Conservation (phyloP, 2,797 vertebrate genomes). For the Nyctalus aviator region DNA sequence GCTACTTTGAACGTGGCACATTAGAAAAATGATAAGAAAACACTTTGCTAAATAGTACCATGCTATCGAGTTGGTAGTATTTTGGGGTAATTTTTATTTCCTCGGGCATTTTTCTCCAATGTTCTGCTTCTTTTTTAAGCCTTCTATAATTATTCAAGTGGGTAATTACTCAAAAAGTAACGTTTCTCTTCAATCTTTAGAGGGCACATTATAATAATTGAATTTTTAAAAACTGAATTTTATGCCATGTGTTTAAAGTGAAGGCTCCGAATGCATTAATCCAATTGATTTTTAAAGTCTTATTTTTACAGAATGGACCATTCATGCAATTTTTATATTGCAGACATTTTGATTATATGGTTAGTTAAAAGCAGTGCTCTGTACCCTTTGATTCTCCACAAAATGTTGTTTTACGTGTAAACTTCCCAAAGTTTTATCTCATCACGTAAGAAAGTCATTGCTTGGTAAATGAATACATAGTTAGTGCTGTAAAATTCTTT, state of each 20-base stretch:
- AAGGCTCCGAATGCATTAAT: conserved; percentile 47
- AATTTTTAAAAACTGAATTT: conserved; percentile 56
- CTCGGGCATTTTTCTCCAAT: background rate
- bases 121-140: background rate
- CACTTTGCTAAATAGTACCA: background rate
- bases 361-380: conserved; percentile 2
- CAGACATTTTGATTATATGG: background rate
- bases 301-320: conserved; percentile 35
- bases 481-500: background rate
- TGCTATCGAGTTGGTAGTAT: background rate
- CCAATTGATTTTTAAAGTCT: conserved; percentile 29
- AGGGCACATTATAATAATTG: conserved; percentile 41
- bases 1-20: background rate
- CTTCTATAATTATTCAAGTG: background rate
- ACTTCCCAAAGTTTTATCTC: background rate
- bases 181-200: conserved; percentile 33
- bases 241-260: conserved; percentile 50
- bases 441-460: background rate
- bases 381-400: background rate
- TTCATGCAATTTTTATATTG: conserved; percentile 21
- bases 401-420: background rate
- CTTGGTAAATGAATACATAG: background rate
- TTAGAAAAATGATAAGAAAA: conserved; percentile 13
- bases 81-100: background rate
- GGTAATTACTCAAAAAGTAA: background rate